phyloP scores from a whole-genome alignment of 2,797 vertebrate species.

The Macropus fuliginosus region DNA sequence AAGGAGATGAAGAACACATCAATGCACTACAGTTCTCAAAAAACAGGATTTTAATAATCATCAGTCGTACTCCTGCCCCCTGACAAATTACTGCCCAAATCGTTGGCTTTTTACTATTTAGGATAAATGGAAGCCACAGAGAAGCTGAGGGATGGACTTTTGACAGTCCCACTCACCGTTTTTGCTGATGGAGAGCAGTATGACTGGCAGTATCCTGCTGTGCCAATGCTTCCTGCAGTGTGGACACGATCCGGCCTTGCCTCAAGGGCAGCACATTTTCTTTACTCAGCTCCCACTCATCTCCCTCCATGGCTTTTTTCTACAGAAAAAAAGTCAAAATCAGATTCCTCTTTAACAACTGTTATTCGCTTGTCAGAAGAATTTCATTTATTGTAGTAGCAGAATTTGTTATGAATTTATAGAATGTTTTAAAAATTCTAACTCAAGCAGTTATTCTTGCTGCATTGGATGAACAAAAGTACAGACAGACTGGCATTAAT shows the following conservation, averaged over 20 bases:
- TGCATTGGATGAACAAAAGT: neutral
- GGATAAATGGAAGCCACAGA: neutral
- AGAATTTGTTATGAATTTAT: neutral
- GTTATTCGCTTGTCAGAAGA: neutral
- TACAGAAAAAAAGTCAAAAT: slow-evolving; percentile 48
- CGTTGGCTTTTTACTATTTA: neutral
- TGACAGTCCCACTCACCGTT: slow-evolving; percentile 86
- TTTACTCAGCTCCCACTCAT: slow-evolving; percentile 96
- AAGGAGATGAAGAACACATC: slow-evolving; percentile 1
- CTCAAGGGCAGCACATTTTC: slow-evolving; percentile 97
- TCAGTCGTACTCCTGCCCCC: neutral
- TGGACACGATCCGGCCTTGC: slow-evolving; percentile 90
- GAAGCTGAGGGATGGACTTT: neutral
- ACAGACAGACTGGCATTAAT: neutral
- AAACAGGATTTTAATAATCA: neutral
- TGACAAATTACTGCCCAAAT: neutral
- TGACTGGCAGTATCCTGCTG: slow-evolving; percentile 89
- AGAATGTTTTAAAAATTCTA: slow-evolving; percentile 16
- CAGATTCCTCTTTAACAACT: slow-evolving; percentile 16
- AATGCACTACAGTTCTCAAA: neutral
- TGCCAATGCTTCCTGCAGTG: slow-evolving; percentile 91
- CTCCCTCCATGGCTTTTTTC: slow-evolving; percentile 88
- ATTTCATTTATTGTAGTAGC: neutral
- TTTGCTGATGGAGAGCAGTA: slow-evolving; percentile 90
- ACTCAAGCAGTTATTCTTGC: slow-evolving; percentile 6